phyloP scores from a whole-genome alignment of 2,797 vertebrate genomes.

The Hoplostethus atlanticus region DNA sequence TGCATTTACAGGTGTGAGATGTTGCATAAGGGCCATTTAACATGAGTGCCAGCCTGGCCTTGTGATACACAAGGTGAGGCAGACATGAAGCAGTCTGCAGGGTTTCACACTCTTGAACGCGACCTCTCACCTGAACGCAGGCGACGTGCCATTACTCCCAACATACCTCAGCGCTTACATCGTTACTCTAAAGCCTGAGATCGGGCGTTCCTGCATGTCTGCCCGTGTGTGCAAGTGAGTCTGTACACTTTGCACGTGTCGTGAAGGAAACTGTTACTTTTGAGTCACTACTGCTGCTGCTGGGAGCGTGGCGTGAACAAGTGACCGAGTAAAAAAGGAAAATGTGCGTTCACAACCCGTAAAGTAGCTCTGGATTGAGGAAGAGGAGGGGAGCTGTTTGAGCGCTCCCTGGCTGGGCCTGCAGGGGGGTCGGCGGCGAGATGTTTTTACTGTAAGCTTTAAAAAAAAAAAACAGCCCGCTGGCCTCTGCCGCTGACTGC shows the following conservation, averaged over 20 bases:
- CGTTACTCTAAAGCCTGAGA: background rate
- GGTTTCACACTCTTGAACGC: slow-evolving; percentile 4
- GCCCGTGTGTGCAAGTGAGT: background rate
- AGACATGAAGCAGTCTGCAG: background rate
- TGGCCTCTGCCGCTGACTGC: slow-evolving; percentile 20
- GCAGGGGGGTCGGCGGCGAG: background rate
- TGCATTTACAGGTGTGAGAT: slow-evolving; percentile 52
- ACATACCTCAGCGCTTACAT: background rate
- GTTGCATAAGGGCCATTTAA: slow-evolving; percentile 42
- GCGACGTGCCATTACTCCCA: background rate
- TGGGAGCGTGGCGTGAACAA: background rate
- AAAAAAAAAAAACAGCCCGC: slow-evolving; percentile 10
- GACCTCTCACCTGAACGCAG: slow-evolving; percentile 12
- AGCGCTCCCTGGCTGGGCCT: background rate
- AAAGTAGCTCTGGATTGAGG: slow-evolving; percentile 3
- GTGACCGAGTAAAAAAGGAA: background rate
- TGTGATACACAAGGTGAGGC: slow-evolving; percentile 19
- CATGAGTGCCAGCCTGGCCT: slow-evolving; percentile 25
- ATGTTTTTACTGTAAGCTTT: slow-evolving; percentile 27
- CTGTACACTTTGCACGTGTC: background rate
- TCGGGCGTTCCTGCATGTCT: background rate
- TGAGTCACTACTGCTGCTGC: background rate
- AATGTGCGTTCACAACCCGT: background rate
- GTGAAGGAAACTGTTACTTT: background rate
- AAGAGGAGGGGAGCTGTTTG: background rate